phyloP scores from a whole-genome alignment of 2,888 invertebrate genomes.

The Heliconius erato region DNA sequence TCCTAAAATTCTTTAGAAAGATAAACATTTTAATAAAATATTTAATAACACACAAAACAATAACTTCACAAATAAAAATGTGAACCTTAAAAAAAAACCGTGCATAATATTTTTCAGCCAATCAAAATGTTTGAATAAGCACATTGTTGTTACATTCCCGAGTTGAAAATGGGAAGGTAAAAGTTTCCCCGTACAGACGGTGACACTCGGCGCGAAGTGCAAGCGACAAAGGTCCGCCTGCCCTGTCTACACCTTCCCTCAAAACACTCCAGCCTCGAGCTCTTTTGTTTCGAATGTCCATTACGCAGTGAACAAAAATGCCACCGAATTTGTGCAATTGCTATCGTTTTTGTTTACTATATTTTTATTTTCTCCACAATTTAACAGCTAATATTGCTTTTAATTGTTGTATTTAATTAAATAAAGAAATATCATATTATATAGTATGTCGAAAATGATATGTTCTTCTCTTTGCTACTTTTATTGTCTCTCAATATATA shows the following conservation, averaged over 20 bases:
- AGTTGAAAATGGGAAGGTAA: constrained; percentile 38
- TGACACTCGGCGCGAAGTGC: constrained; percentile 48
- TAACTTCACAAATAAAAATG: too few relatives aligned
- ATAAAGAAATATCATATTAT: too few relatives aligned
- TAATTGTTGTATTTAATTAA: not conserved
- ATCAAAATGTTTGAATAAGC: constrained; percentile 29
- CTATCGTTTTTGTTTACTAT: constrained; percentile 27
- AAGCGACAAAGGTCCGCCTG: constrained; percentile 70
- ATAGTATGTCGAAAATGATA: not conserved
- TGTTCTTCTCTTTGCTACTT: not conserved
- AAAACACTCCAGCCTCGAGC: constrained; percentile 62
- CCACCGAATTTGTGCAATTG: constrained; percentile 56
- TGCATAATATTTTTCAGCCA: constrained; percentile 24
- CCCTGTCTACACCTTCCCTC: constrained; percentile 70
- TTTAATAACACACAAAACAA: too few relatives aligned
- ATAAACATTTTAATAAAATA: too few relatives aligned
- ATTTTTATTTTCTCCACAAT: not conserved
- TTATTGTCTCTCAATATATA: too few relatives aligned
- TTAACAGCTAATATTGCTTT: not conserved
- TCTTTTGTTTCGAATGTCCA: constrained; percentile 68
- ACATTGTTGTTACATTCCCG: constrained; percentile 25
- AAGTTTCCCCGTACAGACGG: constrained; percentile 36
- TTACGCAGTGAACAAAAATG: constrained; percentile 66
- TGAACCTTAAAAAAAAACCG: not conserved
- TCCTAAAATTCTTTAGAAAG: too few relatives aligned